These are phyloP conservation scores for Cyphomyrus discorhynchus DNA, from an alignment of 2,113 vertebrate species.

Conservation along the genomic window DNA sequence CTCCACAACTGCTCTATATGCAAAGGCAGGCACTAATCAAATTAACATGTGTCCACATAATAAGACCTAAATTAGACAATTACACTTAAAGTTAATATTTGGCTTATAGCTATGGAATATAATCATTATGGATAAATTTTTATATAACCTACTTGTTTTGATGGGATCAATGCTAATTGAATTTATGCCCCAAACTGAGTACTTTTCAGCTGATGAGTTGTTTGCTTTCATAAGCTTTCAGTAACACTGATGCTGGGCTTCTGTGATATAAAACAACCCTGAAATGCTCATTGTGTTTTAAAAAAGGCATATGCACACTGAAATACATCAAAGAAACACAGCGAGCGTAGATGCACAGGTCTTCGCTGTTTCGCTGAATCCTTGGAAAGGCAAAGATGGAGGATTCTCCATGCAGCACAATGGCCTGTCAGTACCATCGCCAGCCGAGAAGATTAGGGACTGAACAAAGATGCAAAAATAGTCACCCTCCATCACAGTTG, in stretches of 20 bases:
- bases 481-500: not conserved
- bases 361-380: not conserved
- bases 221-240: not conserved
- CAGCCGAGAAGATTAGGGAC: not conserved
- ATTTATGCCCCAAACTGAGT: not conserved
- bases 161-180: not conserved
- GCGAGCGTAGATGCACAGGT: too few species aligned
- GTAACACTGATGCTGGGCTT: not conserved
- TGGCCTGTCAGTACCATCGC: not conserved
- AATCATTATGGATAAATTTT: not conserved
- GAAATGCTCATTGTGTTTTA: not conserved
- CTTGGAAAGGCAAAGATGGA: not conserved
- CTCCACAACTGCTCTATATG: not conserved
- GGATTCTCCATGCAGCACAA: not conserved
- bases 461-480: not conserved
- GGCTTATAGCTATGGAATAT: not conserved
- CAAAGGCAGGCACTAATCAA: not conserved
- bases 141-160: not conserved
- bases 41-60: not conserved
- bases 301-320: not conserved
- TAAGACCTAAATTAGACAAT: not conserved
- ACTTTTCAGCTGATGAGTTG: not conserved
- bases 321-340: not conserved
- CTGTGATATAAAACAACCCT: not conserved
- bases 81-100: not conserved